Percentiles rank a stretch among this genome's conserved stretches.
Evolutionary conservation across 35 echinoderm and acorn worm species (phyloP).

Genomic region (Patiria miniata): DNA sequence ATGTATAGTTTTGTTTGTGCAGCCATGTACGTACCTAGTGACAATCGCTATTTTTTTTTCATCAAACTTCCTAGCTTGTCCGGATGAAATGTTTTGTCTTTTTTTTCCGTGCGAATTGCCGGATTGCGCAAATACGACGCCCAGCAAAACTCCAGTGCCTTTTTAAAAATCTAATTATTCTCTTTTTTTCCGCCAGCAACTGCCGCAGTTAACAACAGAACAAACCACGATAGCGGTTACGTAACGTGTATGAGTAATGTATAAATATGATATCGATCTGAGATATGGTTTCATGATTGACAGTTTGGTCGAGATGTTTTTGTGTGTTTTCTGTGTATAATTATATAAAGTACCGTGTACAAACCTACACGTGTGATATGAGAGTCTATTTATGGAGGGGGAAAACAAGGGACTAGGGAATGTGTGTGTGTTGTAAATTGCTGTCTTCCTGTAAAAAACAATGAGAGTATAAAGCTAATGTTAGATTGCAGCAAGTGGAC

Average conservation of each 20-base stretch:
- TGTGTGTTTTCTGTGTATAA: not conserved
- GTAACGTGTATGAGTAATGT: slow-evolving; percentile 3
- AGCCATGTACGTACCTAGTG: no score
- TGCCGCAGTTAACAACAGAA: not conserved
- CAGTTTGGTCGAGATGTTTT: not conserved
- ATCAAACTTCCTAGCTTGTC: no score
- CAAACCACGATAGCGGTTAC: slow-evolving; percentile 4
- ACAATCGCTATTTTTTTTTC: no score
- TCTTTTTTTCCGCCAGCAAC: no score
- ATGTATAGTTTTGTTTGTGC: no score
- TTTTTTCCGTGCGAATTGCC: not conserved
- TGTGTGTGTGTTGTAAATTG: not conserved
- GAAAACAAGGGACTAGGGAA: not conserved
- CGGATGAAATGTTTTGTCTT: not conserved
- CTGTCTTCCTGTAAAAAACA: not conserved
- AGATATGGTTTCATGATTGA: not conserved
- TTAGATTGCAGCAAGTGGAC: no score
- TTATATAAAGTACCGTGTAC: not conserved
- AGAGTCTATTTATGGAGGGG: not conserved
- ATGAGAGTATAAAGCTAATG: not conserved
- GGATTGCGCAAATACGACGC: not conserved
- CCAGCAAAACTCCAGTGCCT: not conserved
- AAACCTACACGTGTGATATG: not conserved
- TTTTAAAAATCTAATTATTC: slow-evolving; percentile 7
- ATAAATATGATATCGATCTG: not conserved